Evolutionary conservation across 1,140 invertebrate species (phyloP).

Genomic region (Anthonomus grandis): DNA sequence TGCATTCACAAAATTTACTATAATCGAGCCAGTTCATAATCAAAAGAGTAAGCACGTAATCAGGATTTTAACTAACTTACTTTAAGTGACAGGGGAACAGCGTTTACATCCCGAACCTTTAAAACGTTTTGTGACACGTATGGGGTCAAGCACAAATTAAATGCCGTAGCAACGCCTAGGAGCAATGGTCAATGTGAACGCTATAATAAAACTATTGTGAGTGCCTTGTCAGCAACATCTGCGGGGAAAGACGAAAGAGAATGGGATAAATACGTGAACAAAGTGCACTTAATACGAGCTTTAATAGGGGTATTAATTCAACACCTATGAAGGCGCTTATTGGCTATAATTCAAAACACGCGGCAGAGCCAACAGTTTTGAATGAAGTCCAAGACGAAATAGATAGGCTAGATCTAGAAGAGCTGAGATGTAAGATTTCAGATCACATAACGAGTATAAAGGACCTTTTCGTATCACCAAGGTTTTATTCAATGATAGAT

Average conservation of each 20-base stretch:
- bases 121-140: neutral
- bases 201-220: neutral
- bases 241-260: neutral
- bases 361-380: neutral
- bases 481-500: neutral
- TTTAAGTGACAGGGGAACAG: neutral
- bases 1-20: no score
- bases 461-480: neutral
- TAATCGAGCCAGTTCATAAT: neutral
- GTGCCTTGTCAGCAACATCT: neutral
- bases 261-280: slow-evolving; percentile 1
- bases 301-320: slow-evolving; percentile 3
- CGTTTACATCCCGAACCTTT: neutral
- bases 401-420: neutral
- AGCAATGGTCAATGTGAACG: no score
- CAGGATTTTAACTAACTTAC: neutral
- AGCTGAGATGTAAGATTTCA: neutral
- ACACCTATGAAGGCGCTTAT: neutral
- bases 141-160: neutral
- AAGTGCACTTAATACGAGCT: neutral
- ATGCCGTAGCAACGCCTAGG: neutral
- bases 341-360: neutral
- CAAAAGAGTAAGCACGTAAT: neutral
- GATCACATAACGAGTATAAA: neutral
- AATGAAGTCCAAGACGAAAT: slow-evolving; percentile 2